Evolutionary conservation across 2,797 vertebrate species (phyloP), one percentile per base, ranked within the genome.

Genomic region (Alcedo quadribrachys): DNA sequence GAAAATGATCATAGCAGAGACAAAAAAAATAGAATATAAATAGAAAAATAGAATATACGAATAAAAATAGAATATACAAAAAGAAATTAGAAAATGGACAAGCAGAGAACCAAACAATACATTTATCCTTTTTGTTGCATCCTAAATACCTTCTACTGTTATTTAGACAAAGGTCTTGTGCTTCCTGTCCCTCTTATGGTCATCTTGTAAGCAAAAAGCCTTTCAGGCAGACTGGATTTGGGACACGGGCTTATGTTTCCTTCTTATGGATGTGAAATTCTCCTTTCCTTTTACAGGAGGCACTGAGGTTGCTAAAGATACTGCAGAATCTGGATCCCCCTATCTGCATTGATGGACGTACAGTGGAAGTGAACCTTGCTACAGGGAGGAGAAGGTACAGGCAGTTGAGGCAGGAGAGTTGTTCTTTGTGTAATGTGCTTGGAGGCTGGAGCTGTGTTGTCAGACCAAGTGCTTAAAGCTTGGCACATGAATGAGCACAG

Each of bases 301-400:
- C 99, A 0, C 97, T 98, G 42, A 98, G 98, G 66, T 97, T 99
- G 93, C 98, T 99, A 53, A 99, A 99, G 93, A 98, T 99, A 88
- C 97, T 99, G 80, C 98, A 94, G 98, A 98, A 98, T 95, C 98
- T 97, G 96, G 98, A 98, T 83, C 97, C 98, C 33, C 99, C 99
- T 1, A 98, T 99, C 73, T 99, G 98, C 91, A 97, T 99, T 19
- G 98, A 99, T 68, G 99, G 99, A 35, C 98, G 98, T 89, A 96
- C 98, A 16, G 97, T 99, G 94, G 98, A 98, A 91, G 99, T 99
- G 60, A 99, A 99, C 92, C 98, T 99, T n/a, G 99, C 98, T 51
- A 98, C 98, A 54, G 97, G 98, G 37, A 98, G 97, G 63, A 97
- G 97, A 79, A 97, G 97, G 98, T 98, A 97, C 8, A 48, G 61